These are phyloP conservation scores for Aleiodes leptofemur DNA, from an alignment of 2,888 invertebrate genomes.

Conservation along the genomic window DNA sequence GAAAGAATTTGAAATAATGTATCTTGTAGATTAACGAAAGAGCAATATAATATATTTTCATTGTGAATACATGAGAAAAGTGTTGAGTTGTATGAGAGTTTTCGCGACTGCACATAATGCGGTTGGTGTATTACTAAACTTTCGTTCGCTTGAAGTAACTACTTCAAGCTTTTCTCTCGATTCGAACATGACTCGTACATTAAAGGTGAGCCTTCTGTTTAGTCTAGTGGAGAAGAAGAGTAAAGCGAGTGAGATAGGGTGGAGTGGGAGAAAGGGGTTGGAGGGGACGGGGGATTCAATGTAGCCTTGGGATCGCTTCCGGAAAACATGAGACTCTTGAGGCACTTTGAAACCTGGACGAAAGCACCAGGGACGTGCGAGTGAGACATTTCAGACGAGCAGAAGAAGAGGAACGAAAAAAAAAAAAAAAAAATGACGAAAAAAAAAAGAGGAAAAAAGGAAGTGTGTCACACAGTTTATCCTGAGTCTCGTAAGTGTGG, in stretches of 20 bases:
- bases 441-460: background rate
- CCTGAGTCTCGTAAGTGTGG: too few species aligned
- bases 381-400: conserved; percentile 31
- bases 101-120: conserved; percentile 35
- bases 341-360: conserved; percentile 42
- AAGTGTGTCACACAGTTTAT: conserved; percentile 20
- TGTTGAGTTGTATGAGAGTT: conserved; percentile 18
- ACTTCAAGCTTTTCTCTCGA: conserved; percentile 54
- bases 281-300: conserved; percentile 2
- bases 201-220: conserved; percentile 62
- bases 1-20: background rate
- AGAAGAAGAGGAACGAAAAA: conserved; percentile 5
- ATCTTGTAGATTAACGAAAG: background rate
- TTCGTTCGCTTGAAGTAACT: conserved; percentile 38
- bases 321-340: conserved; percentile 46
- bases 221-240: conserved; percentile 30
- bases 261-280: background rate
- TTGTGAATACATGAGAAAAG: background rate
- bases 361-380: conserved; percentile 35
- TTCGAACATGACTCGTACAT: conserved; percentile 70
- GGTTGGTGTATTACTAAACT: conserved; percentile 39
- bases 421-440: background rate
- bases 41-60: background rate
- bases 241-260: background rate
- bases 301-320: conserved; percentile 41